These are phyloP conservation scores for Lepilemur ruficaudatus DNA, from an alignment of 2,797 vertebrate genomes.

Conservation along the genomic window DNA sequence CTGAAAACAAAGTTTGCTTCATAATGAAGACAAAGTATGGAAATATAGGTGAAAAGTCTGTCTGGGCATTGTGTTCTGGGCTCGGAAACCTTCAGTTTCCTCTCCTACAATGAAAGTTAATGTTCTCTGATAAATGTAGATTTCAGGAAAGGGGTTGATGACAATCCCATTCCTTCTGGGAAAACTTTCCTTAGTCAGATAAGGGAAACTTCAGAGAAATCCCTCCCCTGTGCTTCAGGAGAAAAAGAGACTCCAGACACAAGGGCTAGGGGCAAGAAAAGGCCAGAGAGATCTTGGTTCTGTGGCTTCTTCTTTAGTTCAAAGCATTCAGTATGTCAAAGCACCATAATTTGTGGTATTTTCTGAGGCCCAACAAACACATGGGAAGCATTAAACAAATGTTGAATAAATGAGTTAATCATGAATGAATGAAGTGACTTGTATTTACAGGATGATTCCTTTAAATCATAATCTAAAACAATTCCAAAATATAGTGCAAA, in stretches of 20 bases:
- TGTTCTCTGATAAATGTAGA: not conserved
- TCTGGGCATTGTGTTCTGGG: not conserved
- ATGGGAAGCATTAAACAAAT: not conserved
- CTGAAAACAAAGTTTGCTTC: not conserved
- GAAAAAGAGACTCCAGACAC: not conserved
- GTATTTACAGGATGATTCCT: not conserved
- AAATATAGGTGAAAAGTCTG: not conserved
- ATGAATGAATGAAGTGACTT: not conserved
- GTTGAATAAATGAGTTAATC: not conserved
- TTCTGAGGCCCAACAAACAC: not conserved
- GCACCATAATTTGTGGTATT: not conserved
- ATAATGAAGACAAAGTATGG: not conserved
- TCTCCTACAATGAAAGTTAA: not conserved
- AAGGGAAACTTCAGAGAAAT: not conserved
- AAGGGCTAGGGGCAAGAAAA: too few species aligned
- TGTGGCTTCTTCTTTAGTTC: not conserved
- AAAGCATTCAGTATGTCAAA: not conserved
- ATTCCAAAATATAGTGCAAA: not conserved
- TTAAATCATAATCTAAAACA: not conserved
- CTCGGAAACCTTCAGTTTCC: not conserved
- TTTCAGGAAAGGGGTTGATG: not conserved
- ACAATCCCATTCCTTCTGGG: not conserved
- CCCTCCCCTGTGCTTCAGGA: not conserved
- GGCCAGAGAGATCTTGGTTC: not conserved
- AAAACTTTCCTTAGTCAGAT: not conserved